A percentile compares a stretch with the other conserved stretches of the same genome.
These are phyloP conservation scores for Sebastes iracundus DNA, from an alignment of 2,797 vertebrate species.

Conservation along the genomic window DNA sequence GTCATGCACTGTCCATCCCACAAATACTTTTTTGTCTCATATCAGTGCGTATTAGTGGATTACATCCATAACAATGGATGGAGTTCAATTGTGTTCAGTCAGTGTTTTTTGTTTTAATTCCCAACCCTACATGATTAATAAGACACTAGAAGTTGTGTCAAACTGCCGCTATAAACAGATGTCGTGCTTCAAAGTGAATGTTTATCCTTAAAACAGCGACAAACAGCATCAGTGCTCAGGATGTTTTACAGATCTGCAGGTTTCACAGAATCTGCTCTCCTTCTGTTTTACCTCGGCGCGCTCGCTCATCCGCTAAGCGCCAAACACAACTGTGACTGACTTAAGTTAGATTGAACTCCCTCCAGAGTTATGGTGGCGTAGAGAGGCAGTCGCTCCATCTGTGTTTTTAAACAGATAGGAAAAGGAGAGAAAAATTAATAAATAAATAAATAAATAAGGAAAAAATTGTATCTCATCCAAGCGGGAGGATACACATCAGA, in stretches of 20 bases:
- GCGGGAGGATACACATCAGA: conserved; percentile 54
- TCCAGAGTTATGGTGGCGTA: conserved; percentile 47
- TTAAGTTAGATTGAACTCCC: conserved; percentile 52
- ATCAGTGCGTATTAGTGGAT: conserved; percentile 18
- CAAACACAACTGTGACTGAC: conserved; percentile 7
- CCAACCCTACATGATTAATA: background rate
- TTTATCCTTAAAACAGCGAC: background rate
- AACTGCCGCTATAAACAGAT: background rate
- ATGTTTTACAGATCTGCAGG: background rate
- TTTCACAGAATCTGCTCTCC: conserved; percentile 1
- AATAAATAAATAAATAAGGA: background rate
- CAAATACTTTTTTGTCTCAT: background rate
- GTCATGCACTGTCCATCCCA: conserved; percentile 28
- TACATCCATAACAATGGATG: conserved; percentile 9
- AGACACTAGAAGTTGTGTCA: background rate
- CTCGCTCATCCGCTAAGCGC: background rate
- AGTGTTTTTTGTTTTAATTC: background rate
- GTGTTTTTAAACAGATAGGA: conserved; percentile 26
- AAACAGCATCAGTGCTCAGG: background rate
- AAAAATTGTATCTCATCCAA: conserved; percentile 55
- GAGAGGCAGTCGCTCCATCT: conserved; percentile 50
- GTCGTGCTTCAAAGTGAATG: background rate
- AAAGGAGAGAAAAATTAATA: background rate
- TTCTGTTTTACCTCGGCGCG: background rate
- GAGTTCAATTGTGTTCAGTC: conserved; percentile 45